Percentiles rank a stretch among this genome's conserved stretches.
Conservation (phyloP, 2,797 vertebrate species). For the Danio aesculapii region DNA sequence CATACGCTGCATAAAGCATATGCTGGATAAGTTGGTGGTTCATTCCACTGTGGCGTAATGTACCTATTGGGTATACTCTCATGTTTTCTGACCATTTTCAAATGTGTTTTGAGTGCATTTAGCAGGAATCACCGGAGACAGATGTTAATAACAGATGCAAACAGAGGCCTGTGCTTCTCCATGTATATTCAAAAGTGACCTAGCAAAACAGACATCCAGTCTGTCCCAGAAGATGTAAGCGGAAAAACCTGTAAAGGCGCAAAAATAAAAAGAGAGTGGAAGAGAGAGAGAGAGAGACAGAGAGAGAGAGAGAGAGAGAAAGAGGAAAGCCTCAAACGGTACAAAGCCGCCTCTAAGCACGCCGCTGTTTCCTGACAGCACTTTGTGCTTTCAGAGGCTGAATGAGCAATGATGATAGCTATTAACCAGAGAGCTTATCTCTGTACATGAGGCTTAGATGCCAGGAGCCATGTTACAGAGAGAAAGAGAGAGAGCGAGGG, state of each 20-base stretch:
- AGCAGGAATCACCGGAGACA: not conserved
- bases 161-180: not conserved
- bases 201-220: slow-evolving; percentile 25
- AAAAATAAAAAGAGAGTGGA: slow-evolving; percentile 49
- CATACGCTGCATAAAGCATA: too few relatives aligned
- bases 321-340: slow-evolving; percentile 58
- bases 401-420: slow-evolving; percentile 69
- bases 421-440: slow-evolving; percentile 69
- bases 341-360: slow-evolving; percentile 55
- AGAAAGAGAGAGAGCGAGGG: slow-evolving; percentile 34
- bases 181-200: slow-evolving; percentile 35
- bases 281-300: slow-evolving; percentile 32
- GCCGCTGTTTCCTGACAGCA: slow-evolving; percentile 60
- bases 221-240: slow-evolving; percentile 8
- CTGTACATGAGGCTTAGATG: slow-evolving; percentile 60
- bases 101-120: not conserved
- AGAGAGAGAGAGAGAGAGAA: slow-evolving; percentile 21
- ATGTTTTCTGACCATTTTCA: not conserved
- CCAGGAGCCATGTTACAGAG: slow-evolving; percentile 63
- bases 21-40: too few relatives aligned
- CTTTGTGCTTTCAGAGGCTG: slow-evolving; percentile 64
- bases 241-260: slow-evolving; percentile 44
- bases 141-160: slow-evolving; percentile 24
- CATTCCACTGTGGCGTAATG: not conserved
- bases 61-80: not conserved